A percentile compares a stretch with the other conserved stretches of the same genome.
These are phyloP conservation scores for Halesus radiatus DNA, from an alignment of 1,140 invertebrate species.

Conservation along the genomic window DNA sequence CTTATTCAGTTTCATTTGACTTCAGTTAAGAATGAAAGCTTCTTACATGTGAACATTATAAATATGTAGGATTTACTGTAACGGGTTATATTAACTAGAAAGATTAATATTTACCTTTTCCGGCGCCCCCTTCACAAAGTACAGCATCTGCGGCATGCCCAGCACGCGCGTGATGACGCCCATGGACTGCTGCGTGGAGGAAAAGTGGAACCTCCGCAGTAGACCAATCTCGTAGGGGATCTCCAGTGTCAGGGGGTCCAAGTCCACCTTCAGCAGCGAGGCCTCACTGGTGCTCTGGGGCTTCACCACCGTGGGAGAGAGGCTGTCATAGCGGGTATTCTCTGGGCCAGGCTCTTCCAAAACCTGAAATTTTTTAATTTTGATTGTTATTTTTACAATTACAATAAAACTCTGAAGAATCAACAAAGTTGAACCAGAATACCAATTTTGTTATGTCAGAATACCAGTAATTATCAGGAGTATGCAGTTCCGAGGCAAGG, in stretches of 20 bases:
- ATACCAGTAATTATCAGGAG: too few species aligned
- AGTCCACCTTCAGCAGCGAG: slow-evolving; percentile 60
- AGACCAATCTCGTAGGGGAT: slow-evolving; percentile 81
- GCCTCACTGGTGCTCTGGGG: slow-evolving; percentile 69
- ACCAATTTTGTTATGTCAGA: too few species aligned
- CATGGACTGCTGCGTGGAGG: slow-evolving; percentile 91
- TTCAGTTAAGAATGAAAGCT: too few species aligned
- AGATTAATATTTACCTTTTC: slow-evolving; percentile 89
- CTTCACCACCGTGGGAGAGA: slow-evolving; percentile 88
- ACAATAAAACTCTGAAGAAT: too few species aligned
- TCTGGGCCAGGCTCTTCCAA: slow-evolving; percentile 92
- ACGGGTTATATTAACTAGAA: too few species aligned
- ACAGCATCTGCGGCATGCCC: slow-evolving; percentile 82
- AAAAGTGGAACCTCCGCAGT: slow-evolving; percentile 91
- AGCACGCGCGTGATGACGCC: slow-evolving; percentile 88
- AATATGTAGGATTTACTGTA: too few species aligned
- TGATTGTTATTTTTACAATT: too few species aligned
- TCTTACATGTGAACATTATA: too few species aligned
- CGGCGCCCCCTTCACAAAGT: slow-evolving; percentile 93
- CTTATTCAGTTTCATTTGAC: too few species aligned
- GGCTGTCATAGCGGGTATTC: slow-evolving; percentile 87
- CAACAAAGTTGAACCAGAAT: too few species aligned
- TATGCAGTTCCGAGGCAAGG: too few species aligned
- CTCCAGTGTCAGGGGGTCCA: slow-evolving; percentile 68
- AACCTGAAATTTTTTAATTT: slow-evolving; percentile 61